Conservation (phyloP, 2,797 vertebrate species). For the Lagorchestes hirsutus region DNA sequence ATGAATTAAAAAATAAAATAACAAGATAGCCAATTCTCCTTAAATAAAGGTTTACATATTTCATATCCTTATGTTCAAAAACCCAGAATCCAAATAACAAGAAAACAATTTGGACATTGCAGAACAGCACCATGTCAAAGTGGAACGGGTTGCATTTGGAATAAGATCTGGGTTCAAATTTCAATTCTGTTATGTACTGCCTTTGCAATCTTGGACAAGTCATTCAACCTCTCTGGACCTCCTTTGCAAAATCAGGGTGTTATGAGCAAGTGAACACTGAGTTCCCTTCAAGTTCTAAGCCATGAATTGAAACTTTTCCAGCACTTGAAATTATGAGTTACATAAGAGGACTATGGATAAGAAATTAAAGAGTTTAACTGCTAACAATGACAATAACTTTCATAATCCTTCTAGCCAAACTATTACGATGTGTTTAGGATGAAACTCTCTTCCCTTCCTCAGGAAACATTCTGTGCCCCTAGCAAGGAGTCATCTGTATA, state of each 20-base stretch:
- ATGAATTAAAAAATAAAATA: slow-evolving; percentile 40
- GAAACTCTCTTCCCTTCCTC: slow-evolving; percentile 25
- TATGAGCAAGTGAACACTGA: background rate
- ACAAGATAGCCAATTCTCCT: slow-evolving; percentile 31
- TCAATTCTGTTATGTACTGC: background rate
- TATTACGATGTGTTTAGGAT: slow-evolving; percentile 4
- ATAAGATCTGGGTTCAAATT: background rate
- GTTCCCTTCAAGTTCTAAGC: background rate
- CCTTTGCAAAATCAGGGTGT: background rate
- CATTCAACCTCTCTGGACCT: background rate
- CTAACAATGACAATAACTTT: slow-evolving; percentile 25
- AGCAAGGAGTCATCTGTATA: slow-evolving; percentile 15
- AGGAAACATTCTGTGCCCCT: slow-evolving; percentile 9
- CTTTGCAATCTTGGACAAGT: background rate
- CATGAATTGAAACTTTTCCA: slow-evolving; percentile 22
- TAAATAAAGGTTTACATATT: slow-evolving; percentile 36
- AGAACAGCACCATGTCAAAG: background rate
- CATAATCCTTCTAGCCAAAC: slow-evolving; percentile 23
- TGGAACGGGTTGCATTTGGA: background rate
- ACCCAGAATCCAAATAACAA: slow-evolving; percentile 28
- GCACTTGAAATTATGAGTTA: slow-evolving; percentile 29
- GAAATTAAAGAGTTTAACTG: slow-evolving; percentile 24
- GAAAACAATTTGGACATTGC: slow-evolving; percentile 15
- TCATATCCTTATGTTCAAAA: background rate
- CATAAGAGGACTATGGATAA: background rate